phyloP scores from a whole-genome alignment of 2,888 invertebrate species.

The Baccha elongata region DNA sequence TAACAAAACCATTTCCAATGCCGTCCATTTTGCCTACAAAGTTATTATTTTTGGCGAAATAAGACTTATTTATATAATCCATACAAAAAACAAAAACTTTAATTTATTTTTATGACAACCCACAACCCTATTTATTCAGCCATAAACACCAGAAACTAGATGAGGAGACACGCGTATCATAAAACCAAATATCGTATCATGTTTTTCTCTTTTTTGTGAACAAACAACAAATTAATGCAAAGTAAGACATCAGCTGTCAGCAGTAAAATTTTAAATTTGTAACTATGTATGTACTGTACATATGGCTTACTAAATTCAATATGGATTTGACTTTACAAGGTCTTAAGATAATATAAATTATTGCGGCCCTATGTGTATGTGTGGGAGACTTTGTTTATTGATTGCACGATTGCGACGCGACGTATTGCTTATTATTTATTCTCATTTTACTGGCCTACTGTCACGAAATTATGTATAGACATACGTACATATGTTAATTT shows the following conservation, averaged over 20 bases:
- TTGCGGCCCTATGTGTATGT: neutral
- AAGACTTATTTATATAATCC: too few relatives aligned
- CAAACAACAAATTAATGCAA: conserved; percentile 30
- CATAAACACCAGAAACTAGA: neutral
- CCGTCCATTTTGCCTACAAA: too few relatives aligned
- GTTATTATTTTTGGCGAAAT: too few relatives aligned
- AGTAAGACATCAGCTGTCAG: conserved; percentile 29
- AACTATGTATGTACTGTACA: too few relatives aligned
- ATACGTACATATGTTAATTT: neutral
- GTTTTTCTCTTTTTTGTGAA: neutral
- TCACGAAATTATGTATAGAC: too few relatives aligned
- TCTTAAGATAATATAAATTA: neutral
- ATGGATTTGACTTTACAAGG: neutral
- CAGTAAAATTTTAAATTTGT: conserved; percentile 16
- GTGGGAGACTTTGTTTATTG: neutral
- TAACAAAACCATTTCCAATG: too few relatives aligned
- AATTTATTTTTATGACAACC: conserved; percentile 6
- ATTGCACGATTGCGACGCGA: neutral
- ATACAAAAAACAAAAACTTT: conserved; percentile 3
- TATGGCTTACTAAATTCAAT: neutral
- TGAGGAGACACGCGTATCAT: conserved; percentile 5
- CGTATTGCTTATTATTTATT: too few relatives aligned
- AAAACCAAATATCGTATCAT: neutral
- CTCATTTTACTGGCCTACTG: neutral
- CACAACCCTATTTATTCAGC: neutral